Evolutionary conservation across 2,888 invertebrate species (phyloP).

Genomic region (Erebia palarica): DNA sequence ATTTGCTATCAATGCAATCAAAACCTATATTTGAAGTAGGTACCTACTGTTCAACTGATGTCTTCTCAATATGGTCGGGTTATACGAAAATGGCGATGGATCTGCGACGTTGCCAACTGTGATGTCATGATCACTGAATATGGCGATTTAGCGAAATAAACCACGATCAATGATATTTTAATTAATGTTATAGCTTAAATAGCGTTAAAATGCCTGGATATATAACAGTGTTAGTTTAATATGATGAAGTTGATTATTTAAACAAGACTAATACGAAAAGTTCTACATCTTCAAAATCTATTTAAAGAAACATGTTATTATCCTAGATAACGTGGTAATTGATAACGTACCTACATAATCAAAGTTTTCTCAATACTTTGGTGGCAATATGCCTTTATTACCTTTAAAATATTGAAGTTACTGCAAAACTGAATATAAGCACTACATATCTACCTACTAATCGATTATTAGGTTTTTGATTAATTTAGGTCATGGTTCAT

Average conservation of each 20-base stretch:
- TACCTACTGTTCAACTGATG: background rate
- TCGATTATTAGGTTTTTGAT: background rate
- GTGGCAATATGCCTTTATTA: background rate
- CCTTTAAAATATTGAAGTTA: background rate
- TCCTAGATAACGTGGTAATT: too few relatives aligned
- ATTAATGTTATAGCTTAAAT: background rate
- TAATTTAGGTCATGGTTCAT: conserved; percentile 9
- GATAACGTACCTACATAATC: background rate
- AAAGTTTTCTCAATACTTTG: background rate
- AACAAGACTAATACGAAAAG: background rate
- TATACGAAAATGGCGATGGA: conserved; percentile 61
- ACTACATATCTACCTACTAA: background rate
- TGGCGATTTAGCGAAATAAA: conserved; percentile 5
- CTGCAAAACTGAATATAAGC: background rate
- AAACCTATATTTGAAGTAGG: conserved; percentile 1
- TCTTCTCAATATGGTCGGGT: conserved; percentile 57
- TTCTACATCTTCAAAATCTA: too few relatives aligned
- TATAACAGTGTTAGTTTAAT: background rate
- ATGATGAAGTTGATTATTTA: background rate
- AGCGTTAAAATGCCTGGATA: background rate
- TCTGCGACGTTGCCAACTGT: conserved; percentile 49
- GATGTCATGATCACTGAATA: conserved; percentile 21
- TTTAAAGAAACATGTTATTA: too few relatives aligned
- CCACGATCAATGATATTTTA: background rate
- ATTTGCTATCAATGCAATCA: background rate